Percentiles rank a stretch among this genome's conserved stretches.
phyloP scores from a whole-genome alignment of 2,888 invertebrate species.

The Ethmia dodecea region DNA sequence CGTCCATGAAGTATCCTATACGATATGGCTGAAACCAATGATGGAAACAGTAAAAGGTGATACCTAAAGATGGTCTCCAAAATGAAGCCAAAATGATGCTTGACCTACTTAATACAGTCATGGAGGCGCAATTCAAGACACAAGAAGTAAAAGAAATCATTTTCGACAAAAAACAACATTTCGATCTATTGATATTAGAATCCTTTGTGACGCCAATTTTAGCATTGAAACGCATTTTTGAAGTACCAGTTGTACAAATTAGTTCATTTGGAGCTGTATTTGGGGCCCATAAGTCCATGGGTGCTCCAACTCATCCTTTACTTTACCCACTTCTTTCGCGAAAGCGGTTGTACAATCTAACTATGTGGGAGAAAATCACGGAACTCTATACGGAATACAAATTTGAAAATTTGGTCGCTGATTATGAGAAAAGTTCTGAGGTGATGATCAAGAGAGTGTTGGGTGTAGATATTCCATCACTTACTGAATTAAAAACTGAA shows the following conservation, averaged over 20 bases:
- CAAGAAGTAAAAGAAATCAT: conserved; percentile 21
- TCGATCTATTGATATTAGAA: conserved; percentile 36
- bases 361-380: conserved; percentile 20
- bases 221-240: conserved; percentile 25
- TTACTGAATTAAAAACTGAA: conserved; percentile 30
- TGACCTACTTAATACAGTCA: neutral
- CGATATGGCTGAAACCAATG: conserved; percentile 13
- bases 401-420: conserved; percentile 1
- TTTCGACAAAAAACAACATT: conserved; percentile 20
- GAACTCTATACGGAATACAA: conserved; percentile 12
- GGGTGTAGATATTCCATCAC: conserved; percentile 20
- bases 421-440: conserved; percentile 13
- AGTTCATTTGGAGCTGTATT: conserved; percentile 29
- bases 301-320: conserved; percentile 28
- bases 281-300: conserved; percentile 17
- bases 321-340: conserved; percentile 26
- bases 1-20: conserved; percentile 38
- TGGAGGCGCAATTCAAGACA: neutral
- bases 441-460: conserved; percentile 21
- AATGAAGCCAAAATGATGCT: too few relatives aligned
- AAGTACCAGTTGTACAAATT: conserved; percentile 32
- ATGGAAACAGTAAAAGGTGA: neutral
- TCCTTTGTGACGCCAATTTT: conserved; percentile 22
- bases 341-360: conserved; percentile 23
- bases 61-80: neutral